These are phyloP conservation scores for Ptilorrhoa leucosticta DNA, from an alignment of 2,113 vertebrate species.

Conservation along the genomic window DNA sequence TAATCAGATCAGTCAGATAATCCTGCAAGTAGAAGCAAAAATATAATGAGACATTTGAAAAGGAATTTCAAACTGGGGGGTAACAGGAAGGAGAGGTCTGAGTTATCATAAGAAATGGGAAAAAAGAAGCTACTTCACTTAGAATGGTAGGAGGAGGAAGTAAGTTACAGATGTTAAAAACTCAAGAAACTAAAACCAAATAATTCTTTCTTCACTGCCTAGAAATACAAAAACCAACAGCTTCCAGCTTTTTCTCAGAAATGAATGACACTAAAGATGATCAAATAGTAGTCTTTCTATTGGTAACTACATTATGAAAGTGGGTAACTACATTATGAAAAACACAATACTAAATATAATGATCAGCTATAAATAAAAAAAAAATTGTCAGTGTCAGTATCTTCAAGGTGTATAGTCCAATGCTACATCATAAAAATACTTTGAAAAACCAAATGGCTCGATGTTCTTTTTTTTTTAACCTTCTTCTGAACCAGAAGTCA, in stretches of 20 bases:
- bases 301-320: background rate
- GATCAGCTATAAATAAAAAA: background rate
- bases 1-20: slow-evolving; percentile 95
- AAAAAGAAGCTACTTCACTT: background rate
- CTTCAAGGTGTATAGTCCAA: background rate
- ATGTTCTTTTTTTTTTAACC: background rate
- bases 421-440: background rate
- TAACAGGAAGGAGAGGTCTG: background rate
- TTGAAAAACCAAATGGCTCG: background rate
- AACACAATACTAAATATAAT: background rate
- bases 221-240: background rate
- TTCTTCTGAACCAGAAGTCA: background rate
- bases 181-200: background rate
- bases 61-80: background rate
- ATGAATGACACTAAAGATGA: background rate
- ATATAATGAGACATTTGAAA: slow-evolving; percentile 13
- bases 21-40: slow-evolving; percentile 76
- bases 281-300: background rate
- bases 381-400: background rate
- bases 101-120: background rate
- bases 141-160: background rate
- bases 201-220: background rate
- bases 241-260: background rate
- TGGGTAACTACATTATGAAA: background rate
- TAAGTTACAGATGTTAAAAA: background rate